Percentiles rank a stretch among this genome's conserved stretches.
phyloP scores from a whole-genome alignment of 2,797 vertebrate species.

The Coluber constrictor region DNA sequence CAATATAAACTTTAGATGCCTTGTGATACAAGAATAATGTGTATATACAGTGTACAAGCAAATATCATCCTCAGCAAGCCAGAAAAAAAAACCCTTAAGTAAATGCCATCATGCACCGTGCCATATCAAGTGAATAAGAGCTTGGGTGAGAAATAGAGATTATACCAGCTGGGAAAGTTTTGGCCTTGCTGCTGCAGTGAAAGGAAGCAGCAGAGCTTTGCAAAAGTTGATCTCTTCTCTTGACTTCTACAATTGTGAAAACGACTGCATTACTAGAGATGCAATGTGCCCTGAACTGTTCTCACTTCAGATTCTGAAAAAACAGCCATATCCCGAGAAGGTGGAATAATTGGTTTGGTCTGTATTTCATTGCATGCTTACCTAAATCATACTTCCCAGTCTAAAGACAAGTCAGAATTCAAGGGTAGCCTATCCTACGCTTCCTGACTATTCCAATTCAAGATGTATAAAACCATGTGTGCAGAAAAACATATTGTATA shows the following conservation, averaged over 20 bases:
- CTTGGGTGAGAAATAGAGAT: not conserved
- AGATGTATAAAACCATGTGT: not conserved
- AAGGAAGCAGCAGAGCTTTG: conserved; percentile 2
- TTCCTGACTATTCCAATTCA: not conserved
- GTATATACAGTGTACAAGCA: not conserved
- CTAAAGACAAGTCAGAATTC: not conserved
- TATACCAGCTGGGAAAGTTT: not conserved
- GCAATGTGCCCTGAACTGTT: not conserved
- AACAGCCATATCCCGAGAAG: not conserved
- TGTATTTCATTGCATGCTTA: not conserved
- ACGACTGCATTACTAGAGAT: not conserved
- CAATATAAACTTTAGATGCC: not conserved
- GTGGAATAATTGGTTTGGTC: not conserved
- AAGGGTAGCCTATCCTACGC: not conserved
- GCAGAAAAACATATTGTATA: not conserved
- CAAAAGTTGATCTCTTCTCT: conserved; percentile 15
- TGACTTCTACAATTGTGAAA: not conserved
- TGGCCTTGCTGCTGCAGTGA: not conserved
- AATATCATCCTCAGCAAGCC: not conserved
- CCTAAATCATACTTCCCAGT: not conserved
- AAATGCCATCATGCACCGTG: not conserved
- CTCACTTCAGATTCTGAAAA: not conserved
- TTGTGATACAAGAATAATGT: not conserved
- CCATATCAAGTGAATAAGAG: not conserved
- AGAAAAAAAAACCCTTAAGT: not conserved